A percentile compares a stretch with the other conserved stretches of the same genome.
Evolutionary conservation across 2,888 invertebrate species (phyloP).

Genomic region (Strigamia crassipes): DNA sequence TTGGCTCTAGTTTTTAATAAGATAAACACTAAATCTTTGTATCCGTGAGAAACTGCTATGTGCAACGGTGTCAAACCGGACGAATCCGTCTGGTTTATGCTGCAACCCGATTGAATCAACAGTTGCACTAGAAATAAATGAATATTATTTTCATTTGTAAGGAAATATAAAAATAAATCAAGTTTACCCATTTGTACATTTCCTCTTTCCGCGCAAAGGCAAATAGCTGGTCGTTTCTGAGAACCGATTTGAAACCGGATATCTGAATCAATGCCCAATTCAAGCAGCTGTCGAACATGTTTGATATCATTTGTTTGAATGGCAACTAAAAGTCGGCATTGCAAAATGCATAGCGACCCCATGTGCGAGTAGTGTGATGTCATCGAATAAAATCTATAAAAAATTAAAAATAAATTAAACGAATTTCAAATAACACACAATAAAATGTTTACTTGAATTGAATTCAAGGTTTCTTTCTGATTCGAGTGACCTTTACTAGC

Average conservation of each 20-base stretch:
- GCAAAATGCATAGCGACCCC: slow-evolving; percentile 50
- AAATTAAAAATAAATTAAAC: background rate
- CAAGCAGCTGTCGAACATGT: slow-evolving; percentile 50
- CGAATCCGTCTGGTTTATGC: slow-evolving; percentile 53
- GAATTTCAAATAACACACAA: background rate
- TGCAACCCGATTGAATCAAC: slow-evolving; percentile 52
- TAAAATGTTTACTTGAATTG: background rate
- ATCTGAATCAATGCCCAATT: slow-evolving; percentile 53
- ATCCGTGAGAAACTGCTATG: slow-evolving; percentile 51
- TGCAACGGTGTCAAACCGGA: slow-evolving; percentile 52
- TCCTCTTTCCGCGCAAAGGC: slow-evolving; percentile 53
- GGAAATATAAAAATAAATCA: background rate
- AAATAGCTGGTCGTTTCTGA: slow-evolving; percentile 52
- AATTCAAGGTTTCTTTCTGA: background rate
- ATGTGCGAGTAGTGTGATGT: slow-evolving; percentile 45
- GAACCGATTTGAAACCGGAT: slow-evolving; percentile 52
- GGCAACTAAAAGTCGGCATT: slow-evolving; percentile 52
- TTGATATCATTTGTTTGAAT: slow-evolving; percentile 52
- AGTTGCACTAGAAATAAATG: slow-evolving; percentile 50
- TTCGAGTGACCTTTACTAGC: too few species aligned
- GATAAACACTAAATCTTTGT: slow-evolving; percentile 50
- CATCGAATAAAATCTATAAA: background rate
- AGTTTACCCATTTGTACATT: slow-evolving; percentile 52
- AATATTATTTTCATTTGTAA: too few species aligned
- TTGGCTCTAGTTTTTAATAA: slow-evolving; percentile 52